Conservation (phyloP, 2,113 vertebrate species). For the Morone chrysops region DNA sequence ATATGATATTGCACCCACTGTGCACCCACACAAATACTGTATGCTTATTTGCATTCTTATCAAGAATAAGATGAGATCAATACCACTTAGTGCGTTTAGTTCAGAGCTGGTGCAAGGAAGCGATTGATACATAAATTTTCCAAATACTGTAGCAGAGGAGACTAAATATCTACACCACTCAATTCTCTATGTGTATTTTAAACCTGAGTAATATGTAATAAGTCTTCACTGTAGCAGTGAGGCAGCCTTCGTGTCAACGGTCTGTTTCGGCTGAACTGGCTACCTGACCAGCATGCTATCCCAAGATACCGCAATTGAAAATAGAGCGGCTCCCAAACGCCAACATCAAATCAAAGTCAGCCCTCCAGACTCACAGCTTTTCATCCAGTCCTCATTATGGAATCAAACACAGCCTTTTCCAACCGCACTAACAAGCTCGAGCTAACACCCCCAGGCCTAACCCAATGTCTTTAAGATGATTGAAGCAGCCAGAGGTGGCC, state of each 20-base stretch:
- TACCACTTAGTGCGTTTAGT: too few relatives aligned
- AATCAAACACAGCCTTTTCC: conserved; percentile 68
- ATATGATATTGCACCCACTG: too few relatives aligned
- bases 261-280: conserved; percentile 38
- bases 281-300: conserved; percentile 17
- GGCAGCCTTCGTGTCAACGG: conserved; percentile 19
- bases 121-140: not conserved
- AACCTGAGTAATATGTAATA: conserved; percentile 33
- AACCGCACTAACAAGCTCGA: conserved; percentile 70
- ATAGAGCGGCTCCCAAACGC: conserved; percentile 41
- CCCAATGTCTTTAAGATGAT: conserved; percentile 56
- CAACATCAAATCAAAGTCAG: conserved; percentile 45
- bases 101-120: too few relatives aligned
- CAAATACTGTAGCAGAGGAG: not conserved
- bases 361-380: conserved; percentile 54
- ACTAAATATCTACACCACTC: not conserved
- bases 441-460: conserved; percentile 58
- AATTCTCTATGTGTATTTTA: not conserved
- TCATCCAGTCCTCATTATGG: conserved; percentile 68
- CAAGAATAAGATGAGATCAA: not conserved
- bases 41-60: not conserved
- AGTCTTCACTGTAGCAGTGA: conserved; percentile 5
- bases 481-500: conserved; percentile 65
- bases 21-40: not conserved
- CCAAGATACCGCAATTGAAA: conserved; percentile 42